Conservation (phyloP, 53 echinoderm and acorn worm species). For the Holothuria leucospilota region DNA sequence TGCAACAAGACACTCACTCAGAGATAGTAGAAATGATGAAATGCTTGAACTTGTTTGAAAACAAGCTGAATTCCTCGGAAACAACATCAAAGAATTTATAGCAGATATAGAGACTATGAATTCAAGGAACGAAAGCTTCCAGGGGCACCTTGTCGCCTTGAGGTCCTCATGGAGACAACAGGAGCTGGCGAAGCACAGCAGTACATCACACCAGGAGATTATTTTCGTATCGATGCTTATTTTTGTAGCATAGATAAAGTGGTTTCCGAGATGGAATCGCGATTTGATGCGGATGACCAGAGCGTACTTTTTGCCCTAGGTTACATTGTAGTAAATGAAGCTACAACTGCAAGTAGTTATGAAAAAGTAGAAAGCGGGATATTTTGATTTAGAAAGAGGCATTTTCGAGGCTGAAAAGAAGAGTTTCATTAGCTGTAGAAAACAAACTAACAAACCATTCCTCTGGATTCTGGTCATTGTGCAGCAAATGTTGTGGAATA, state of each 20-base stretch:
- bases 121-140: neutral
- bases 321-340: neutral
- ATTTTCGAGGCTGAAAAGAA: too few relatives aligned
- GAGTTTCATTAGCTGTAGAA: too few relatives aligned
- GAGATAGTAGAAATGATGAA: neutral
- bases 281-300: neutral
- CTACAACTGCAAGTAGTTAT: neutral
- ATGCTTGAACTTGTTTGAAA: slow-evolving; percentile 5
- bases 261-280: neutral
- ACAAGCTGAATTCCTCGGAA: neutral
- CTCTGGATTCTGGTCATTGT: too few relatives aligned
- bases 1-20: neutral
- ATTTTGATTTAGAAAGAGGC: too few relatives aligned
- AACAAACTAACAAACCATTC: too few relatives aligned
- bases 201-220: neutral
- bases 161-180: neutral
- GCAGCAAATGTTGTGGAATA: too few relatives aligned
- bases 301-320: neutral
- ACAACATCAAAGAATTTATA: slow-evolving; percentile 10
- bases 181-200: slow-evolving; percentile 23
- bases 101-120: neutral
- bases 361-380: too few relatives aligned
- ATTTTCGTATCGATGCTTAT: too few relatives aligned
- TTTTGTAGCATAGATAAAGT: too few relatives aligned
- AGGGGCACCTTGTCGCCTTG: neutral